These are phyloP conservation scores for Mythimna impura DNA, from an alignment of 2,888 invertebrate genomes.

Conservation along the genomic window DNA sequence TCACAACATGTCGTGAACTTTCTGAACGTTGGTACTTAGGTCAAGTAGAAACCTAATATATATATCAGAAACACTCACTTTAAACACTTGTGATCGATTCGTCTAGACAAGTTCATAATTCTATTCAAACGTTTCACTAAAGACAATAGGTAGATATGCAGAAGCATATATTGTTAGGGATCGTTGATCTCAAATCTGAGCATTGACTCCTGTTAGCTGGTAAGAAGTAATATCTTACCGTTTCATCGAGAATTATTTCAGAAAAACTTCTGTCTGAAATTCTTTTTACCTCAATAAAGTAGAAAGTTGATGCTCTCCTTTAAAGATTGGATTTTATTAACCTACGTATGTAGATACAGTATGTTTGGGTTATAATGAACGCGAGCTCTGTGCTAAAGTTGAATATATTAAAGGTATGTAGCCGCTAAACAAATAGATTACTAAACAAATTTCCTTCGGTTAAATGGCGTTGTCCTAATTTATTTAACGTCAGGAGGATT, in stretches of 20 bases:
- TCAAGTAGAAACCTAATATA: slow-evolving; percentile 2
- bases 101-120: slow-evolving; percentile 70
- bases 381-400: slow-evolving; percentile 4
- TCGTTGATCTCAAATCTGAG: slow-evolving; percentile 56
- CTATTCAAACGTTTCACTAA: slow-evolving; percentile 51
- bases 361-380: slow-evolving; percentile 38
- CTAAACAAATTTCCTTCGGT: slow-evolving; percentile 78
- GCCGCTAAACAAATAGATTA: slow-evolving; percentile 73
- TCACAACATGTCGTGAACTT: not conserved
- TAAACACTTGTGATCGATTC: slow-evolving; percentile 61
- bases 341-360: slow-evolving; percentile 19
- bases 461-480: slow-evolving; percentile 83
- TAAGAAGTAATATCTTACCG: slow-evolving; percentile 40
- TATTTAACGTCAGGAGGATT: slow-evolving; percentile 82
- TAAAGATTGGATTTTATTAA: slow-evolving; percentile 38
- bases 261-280: slow-evolving; percentile 42
- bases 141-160: slow-evolving; percentile 44
- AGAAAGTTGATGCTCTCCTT: slow-evolving; percentile 42
- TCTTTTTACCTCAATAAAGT: slow-evolving; percentile 46
- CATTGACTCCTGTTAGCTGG: slow-evolving; percentile 50
- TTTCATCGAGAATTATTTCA: slow-evolving; percentile 47
- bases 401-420: slow-evolving; percentile 16
- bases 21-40: not conserved
- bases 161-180: slow-evolving; percentile 59
- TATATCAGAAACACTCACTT: slow-evolving; percentile 31